phyloP scores from a whole-genome alignment of 2,113 vertebrate genomes.

The Rissa tridactyla region DNA sequence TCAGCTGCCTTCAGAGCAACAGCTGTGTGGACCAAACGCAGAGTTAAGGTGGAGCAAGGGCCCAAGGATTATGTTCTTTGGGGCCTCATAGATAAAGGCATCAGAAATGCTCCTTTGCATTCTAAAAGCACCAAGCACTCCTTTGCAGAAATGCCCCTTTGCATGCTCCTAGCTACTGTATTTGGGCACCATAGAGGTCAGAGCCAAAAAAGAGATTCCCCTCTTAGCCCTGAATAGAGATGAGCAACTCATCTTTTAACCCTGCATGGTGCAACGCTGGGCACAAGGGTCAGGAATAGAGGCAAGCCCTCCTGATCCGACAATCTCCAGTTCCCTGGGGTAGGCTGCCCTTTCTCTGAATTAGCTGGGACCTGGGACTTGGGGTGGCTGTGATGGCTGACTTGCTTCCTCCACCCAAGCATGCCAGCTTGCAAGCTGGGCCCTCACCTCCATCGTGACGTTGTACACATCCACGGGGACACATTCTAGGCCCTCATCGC shows the following conservation, averaged over 20 bases:
- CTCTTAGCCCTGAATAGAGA: not conserved
- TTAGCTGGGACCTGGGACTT: not conserved
- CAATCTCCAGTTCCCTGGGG: not conserved
- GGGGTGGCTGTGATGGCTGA: not conserved
- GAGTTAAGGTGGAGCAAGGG: not conserved
- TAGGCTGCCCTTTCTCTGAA: not conserved
- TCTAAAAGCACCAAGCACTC: not conserved
- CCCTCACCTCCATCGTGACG: constrained; percentile 92
- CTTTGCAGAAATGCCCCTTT: not conserved
- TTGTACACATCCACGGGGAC: constrained; percentile 86
- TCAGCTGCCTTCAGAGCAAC: not conserved
- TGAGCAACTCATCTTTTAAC: not conserved
- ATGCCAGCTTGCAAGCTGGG: not conserved
- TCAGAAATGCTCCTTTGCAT: not conserved
- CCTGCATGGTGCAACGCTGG: not conserved
- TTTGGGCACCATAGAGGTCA: not conserved
- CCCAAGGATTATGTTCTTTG: not conserved
- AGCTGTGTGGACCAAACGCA: not conserved
- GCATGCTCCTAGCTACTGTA: not conserved
- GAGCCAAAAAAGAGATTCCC: not conserved
- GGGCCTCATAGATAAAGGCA: not conserved
- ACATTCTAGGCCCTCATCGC: constrained; percentile 91
- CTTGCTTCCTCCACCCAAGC: not conserved
- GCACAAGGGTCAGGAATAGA: not conserved
- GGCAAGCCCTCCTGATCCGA: not conserved